Conservation (phyloP, 2,888 invertebrate species). For the Phoenoteleia sp. region DNA sequence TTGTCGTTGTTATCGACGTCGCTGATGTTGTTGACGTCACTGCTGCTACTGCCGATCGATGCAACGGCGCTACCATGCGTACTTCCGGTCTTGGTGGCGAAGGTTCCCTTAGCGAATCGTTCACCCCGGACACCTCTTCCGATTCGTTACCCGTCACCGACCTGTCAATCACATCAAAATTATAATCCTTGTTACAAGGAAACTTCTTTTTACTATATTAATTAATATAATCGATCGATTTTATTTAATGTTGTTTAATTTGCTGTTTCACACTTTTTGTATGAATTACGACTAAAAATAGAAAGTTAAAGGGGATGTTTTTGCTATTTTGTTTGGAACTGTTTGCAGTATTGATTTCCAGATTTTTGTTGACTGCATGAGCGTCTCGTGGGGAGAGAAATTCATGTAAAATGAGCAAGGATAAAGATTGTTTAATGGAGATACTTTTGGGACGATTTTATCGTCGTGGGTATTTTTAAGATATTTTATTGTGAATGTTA, state of each 20-base stretch:
- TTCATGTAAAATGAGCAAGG: not conserved
- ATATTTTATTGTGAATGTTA: conserved; percentile 6
- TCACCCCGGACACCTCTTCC: conserved; percentile 60
- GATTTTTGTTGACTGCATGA: too few species aligned
- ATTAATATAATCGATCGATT: too few species aligned
- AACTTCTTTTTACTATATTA: not conserved
- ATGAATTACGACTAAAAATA: too few species aligned
- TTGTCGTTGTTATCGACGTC: conserved; percentile 49
- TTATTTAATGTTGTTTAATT: too few species aligned
- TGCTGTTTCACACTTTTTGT: too few species aligned
- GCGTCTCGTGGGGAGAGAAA: too few species aligned
- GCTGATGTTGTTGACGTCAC: conserved; percentile 61
- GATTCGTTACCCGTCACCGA: conserved; percentile 45
- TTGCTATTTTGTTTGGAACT: not conserved
- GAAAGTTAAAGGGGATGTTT: not conserved
- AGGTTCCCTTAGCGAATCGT: conserved; percentile 47
- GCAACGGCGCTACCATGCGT: conserved; percentile 83
- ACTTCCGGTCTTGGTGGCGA: conserved; percentile 83
- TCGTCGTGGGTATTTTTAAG: too few species aligned
- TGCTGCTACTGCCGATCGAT: conserved; percentile 78
- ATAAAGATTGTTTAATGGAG: too few species aligned
- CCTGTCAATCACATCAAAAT: conserved; percentile 57
- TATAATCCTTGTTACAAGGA: not conserved
- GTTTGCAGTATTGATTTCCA: conserved; percentile 1
- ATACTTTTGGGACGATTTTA: not conserved